phyloP scores from a whole-genome alignment of 2,113 vertebrate species.

The Lipotes vexillifer region DNA sequence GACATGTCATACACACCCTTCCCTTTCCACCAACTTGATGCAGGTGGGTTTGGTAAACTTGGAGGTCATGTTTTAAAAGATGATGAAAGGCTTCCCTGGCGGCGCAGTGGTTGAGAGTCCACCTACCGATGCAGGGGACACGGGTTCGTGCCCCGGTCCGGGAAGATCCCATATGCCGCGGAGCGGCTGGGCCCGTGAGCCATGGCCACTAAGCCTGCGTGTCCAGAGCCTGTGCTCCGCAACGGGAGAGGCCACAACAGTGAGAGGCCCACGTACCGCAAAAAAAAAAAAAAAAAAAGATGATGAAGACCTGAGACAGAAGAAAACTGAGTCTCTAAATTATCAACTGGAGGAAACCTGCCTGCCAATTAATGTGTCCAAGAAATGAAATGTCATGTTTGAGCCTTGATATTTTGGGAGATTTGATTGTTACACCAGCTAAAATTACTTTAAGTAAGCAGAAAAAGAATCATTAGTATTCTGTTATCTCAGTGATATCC shows the following conservation, averaged over 20 bases:
- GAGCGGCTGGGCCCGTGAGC: no score
- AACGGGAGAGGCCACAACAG: no score
- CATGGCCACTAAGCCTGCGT: no score
- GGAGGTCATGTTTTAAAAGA: not conserved
- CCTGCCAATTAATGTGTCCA: not conserved
- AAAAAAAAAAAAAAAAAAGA: not conserved
- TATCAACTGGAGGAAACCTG: not conserved
- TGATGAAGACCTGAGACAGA: not conserved
- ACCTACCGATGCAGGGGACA: rapidly evolving
- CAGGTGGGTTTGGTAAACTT: not conserved
- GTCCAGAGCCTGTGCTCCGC: no score
- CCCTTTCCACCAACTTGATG: not conserved
- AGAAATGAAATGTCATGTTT: not conserved
- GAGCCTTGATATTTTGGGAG: not conserved
- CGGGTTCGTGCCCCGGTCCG: no score
- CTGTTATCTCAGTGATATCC: not conserved
- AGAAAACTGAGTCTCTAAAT: not conserved
- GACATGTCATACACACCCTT: not conserved
- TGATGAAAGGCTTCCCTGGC: not conserved
- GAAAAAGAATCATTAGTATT: not conserved
- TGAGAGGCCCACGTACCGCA: no score
- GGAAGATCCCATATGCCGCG: no score
- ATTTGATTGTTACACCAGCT: not conserved
- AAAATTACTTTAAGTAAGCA: not conserved
- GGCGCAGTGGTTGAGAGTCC: no score